phyloP scores from a whole-genome alignment of 2,888 invertebrate genomes.

The Auanema sp. region DNA sequence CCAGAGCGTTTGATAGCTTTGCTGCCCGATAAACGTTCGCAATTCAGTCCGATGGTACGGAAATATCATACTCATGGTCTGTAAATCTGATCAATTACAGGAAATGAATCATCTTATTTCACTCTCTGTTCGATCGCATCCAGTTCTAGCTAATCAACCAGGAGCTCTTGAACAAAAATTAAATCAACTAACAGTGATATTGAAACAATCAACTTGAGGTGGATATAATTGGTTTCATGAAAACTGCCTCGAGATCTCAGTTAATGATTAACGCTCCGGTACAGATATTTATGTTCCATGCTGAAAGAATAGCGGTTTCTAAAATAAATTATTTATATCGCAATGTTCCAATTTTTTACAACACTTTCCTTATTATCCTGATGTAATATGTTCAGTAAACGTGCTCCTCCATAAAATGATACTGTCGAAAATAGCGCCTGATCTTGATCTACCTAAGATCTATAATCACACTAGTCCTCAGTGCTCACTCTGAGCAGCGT shows the following conservation, averaged over 20 bases:
- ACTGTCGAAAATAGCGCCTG: no score
- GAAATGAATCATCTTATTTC: constrained; percentile 67
- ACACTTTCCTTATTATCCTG: no score
- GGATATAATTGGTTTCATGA: not conserved
- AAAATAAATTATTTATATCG: no score
- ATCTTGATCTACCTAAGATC: no score
- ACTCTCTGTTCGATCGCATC: constrained; percentile 75
- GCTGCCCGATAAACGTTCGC: constrained; percentile 72
- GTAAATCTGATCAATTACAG: constrained; percentile 14
- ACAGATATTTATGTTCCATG: no score
- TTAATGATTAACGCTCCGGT: not conserved
- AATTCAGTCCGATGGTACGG: constrained; percentile 78
- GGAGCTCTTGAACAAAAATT: constrained; percentile 70
- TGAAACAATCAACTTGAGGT: constrained; percentile 63
- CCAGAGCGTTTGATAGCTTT: constrained; percentile 65
- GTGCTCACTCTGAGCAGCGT: no score
- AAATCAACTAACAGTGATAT: constrained; percentile 80
- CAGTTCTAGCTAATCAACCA: constrained; percentile 63
- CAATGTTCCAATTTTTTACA: no score
- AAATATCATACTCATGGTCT: not conserved
- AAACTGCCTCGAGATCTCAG: not conserved
- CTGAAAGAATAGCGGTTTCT: no score
- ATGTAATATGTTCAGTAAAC: no score
- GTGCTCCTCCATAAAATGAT: no score
- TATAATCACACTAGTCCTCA: no score